Evolutionary conservation across 2,888 invertebrate genomes (phyloP).

Genomic region (Sphaerophoria taeniata): DNA sequence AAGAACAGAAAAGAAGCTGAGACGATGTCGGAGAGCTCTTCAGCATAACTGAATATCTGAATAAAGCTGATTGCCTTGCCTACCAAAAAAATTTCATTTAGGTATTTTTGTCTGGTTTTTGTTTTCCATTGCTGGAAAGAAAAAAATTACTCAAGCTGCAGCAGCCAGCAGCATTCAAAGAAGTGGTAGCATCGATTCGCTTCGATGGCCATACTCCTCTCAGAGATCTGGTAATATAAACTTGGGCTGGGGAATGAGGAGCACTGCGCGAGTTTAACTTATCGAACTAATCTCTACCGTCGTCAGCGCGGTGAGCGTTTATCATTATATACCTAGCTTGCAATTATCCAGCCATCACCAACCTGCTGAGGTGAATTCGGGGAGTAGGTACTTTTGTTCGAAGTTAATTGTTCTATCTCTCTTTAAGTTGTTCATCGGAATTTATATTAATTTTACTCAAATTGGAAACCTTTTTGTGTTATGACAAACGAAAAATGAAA

Average conservation of each 20-base stretch:
- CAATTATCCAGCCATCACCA: no score
- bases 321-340: no score
- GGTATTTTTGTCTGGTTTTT: constrained; percentile 6
- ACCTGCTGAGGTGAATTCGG: no score
- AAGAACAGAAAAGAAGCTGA: constrained; percentile 72
- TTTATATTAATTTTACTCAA: no score
- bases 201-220: constrained; percentile 32
- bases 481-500: no score
- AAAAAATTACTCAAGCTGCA: not conserved
- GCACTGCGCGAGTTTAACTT: not conserved
- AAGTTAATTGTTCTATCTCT: no score
- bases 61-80: constrained; percentile 54
- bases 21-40: constrained; percentile 80
- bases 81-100: constrained; percentile 16
- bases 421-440: no score
- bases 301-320: no score
- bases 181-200: constrained; percentile 56
- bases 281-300: no score
- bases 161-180: not conserved
- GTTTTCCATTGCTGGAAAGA: not conserved
- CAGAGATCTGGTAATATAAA: constrained; percentile 33
- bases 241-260: not conserved
- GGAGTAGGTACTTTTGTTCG: no score
- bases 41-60: constrained; percentile 80
- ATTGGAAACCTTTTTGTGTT: no score